Conservation (phyloP, 2,113 vertebrate species). For the Indicator indicator region DNA sequence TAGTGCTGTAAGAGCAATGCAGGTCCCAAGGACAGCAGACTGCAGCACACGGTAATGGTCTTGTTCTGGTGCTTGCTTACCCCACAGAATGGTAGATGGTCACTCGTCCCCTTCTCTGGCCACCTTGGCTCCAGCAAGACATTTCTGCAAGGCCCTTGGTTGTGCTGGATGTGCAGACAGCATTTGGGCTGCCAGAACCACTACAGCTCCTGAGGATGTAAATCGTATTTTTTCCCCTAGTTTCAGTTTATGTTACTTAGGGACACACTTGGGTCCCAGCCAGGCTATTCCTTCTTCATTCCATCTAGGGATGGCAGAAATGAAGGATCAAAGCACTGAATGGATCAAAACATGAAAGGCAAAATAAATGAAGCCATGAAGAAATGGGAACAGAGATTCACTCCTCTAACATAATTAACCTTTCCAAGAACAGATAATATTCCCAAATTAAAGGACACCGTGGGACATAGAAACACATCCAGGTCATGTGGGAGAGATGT, state of each 20-base stretch:
- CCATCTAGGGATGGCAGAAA: neutral
- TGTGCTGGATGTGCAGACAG: neutral
- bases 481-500: neutral
- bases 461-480: neutral
- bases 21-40: neutral
- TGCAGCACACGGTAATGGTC: neutral
- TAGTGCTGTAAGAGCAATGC: neutral
- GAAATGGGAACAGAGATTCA: neutral
- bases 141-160: neutral
- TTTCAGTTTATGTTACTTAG: neutral
- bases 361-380: neutral
- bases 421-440: neutral
- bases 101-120: neutral
- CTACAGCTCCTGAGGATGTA: neutral
- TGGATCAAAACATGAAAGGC: neutral
- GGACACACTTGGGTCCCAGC: neutral
- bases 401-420: neutral
- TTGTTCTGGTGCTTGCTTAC: neutral
- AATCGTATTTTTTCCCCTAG: neutral
- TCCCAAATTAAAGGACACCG: constrained; percentile 17
- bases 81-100: fast-evolving
- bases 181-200: neutral
- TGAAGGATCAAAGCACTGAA: constrained; percentile 15
- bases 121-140: fast-evolving
- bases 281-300: neutral